Evolutionary conservation across 2,797 vertebrate genomes (phyloP), one percentile per base, ranked within the genome.

Genomic region (Sebastes hubbsi): DNA sequence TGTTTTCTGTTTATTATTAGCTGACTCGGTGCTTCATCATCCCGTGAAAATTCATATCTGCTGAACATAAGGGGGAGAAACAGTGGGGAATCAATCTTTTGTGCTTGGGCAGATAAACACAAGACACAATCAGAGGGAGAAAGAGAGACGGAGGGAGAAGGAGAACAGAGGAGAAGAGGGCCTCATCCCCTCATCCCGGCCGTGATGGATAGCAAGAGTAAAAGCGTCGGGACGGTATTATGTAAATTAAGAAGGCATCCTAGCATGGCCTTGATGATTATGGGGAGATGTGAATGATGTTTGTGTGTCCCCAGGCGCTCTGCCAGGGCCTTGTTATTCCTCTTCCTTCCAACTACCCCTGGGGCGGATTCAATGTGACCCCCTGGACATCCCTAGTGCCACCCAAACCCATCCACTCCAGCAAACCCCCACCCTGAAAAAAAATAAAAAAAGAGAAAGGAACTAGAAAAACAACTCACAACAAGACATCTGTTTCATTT

Each of bases 181-280:
- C 93, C 90, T 94, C 87, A 85, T 93, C 87, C 92, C 77, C 89
- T 89, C 88, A 80, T 91, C 82, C 87, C 20, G 9, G 79, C 83
- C 32, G 85, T 97, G 97, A 97, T 97, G 96, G 97, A 97, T 98
- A 96, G 96, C 96, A 89, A 94, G 96, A 96, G 96, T 95, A 95
- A 97, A 96, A 78, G 94, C 96, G 95, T 97, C 95, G 96, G 96
- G 96, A 96, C 92, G 94, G 96, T 96, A 96, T 97, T 97, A 98
- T 98, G 97, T 96, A 99, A 98, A 98, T 98, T 93, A 96, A 95
- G 92, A 84, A 96, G 96, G 95, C 97, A 97, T 97, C 94, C 94
- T 92, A 96, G 96, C 96, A 96, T 96, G 94, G 96, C 96, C 93
- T 96, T 97, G 96, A 96, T 97, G 97, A 97, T 98, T 97, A 97